Base-by-base conservation (phyloP, 2,888 invertebrate genomes). In the Didymodactylos carnosus region DNA sequence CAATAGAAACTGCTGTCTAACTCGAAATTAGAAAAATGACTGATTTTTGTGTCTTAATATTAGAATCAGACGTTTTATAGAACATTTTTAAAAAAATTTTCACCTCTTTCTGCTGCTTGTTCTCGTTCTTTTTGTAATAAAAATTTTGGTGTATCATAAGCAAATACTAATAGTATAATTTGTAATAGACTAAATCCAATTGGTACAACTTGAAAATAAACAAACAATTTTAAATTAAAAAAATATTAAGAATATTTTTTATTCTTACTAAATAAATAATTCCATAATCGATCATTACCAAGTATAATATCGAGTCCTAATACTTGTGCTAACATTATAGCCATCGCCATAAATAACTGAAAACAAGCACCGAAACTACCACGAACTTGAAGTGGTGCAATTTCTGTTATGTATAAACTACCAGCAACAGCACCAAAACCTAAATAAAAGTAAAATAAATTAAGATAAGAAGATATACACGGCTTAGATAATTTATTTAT, bases 371-470 rank as follows among this genome's bases (percentile, higher is more conserved):
- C 85, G 10, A 84, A 78, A 8, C 83, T 94, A 80, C 94, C 95
- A 80, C 94, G 89, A 79, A 94, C 87, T 86, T 92, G 92, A 81
- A 93, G 86, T 79, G 94, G 92, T 79, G 94, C 92, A 84, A 95
- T 94, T 87, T 95, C 95, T 82, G 94, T 92, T 88, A 95, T 91
- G 88, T 95, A 95, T 91, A 95, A 92, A 87, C 94, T 94, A 87
- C 94, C 93, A 85, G 95, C 87, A 80, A 92, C 93, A 83, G 94
- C 94, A 86, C 93, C 94, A 83, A 94, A 88, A 84, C 62, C 62
- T n/a, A n/a, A n/a, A n/a, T n/a, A n/a, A n/a, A n/a, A n/a, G n/a
- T n/a, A n/a, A n/a, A n/a, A n/a, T n/a, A n/a, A n/a, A n/a, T n/a
- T n/a, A n/a, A n/a, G n/a, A n/a, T n/a, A n/a, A n/a, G n/a, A n/a